These are phyloP conservation scores for Anthopleura sola DNA, from an alignment of 64 coral and sea anemone species.

Conservation along the genomic window DNA sequence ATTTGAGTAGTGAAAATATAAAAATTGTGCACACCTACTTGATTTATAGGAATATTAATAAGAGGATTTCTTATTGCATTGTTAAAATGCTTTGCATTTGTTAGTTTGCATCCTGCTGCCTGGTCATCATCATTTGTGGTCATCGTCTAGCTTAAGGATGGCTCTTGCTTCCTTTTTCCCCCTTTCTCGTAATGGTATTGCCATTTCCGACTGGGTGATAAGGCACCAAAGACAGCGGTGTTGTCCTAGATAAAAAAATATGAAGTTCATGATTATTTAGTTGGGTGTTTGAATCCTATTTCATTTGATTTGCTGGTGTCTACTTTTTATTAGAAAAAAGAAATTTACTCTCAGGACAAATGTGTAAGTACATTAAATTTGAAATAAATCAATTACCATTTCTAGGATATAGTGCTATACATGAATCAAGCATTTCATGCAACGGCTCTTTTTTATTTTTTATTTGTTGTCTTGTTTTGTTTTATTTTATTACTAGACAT, in stretches of 20 bases:
- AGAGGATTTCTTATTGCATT: not conserved
- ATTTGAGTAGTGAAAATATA: too few species aligned
- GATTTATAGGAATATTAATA: constrained; percentile 19
- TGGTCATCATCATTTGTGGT: not conserved
- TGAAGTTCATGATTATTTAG: not conserved
- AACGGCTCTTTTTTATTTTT: not conserved
- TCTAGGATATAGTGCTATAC: too few species aligned
- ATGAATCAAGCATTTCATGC: not conserved
- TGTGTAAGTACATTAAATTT: too few species aligned
- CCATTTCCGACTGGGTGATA: not conserved
- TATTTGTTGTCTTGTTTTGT: too few species aligned
- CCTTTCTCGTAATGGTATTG: not conserved
- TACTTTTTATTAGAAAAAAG: too few species aligned
- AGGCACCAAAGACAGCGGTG: constrained; percentile 21
- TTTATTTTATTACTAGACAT: not conserved
- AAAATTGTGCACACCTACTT: too few species aligned
- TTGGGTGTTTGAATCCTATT: not conserved
- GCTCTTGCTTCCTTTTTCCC: not conserved
- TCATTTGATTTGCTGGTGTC: not conserved
- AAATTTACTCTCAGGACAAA: too few species aligned
- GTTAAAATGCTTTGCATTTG: not conserved
- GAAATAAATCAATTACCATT: too few species aligned
- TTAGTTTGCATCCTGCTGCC: not conserved
- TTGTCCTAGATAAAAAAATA: not conserved
- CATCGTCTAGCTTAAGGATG: not conserved